Conservation (phyloP, 2,113 vertebrate genomes). For the Ahaetulla prasina region DNA sequence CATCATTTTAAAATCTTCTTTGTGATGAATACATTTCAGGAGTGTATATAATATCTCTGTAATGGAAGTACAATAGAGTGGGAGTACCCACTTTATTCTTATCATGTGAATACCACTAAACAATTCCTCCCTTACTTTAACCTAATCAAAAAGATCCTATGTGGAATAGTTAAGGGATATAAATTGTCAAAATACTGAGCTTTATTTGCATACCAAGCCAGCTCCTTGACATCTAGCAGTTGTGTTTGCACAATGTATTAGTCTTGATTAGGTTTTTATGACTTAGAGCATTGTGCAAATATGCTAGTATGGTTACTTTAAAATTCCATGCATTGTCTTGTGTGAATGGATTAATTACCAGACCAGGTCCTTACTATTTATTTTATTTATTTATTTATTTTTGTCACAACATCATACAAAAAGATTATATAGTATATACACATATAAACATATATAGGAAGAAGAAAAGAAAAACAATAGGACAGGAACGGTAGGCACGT, state of each 20-base stretch:
- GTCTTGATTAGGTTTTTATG: neutral
- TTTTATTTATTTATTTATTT: too few species aligned
- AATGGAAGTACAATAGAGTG: neutral
- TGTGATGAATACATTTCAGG: slow-evolving; percentile 32
- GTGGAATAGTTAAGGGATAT: neutral
- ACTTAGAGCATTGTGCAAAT: neutral
- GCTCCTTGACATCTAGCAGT: neutral
- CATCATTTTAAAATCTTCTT: slow-evolving; percentile 46
- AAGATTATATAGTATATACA: too few species aligned
- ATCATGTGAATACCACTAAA: neutral
- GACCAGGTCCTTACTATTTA: neutral
- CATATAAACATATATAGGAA: too few species aligned
- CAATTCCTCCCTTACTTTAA: slow-evolving; percentile 18
- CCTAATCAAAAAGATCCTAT: neutral
- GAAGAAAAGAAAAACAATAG: too few species aligned
- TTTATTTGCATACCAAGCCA: neutral
- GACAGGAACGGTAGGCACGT: too few species aligned
- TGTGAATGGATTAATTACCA: neutral
- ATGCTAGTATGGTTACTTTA: neutral
- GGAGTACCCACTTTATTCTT: neutral
- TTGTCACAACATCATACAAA: too few species aligned
- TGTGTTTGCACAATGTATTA: neutral
- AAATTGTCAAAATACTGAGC: neutral
- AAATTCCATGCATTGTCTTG: neutral
- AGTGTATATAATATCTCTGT: neutral